phyloP scores from a whole-genome alignment of 2,113 vertebrate species.

The Ptychochromis oligacanthus region DNA sequence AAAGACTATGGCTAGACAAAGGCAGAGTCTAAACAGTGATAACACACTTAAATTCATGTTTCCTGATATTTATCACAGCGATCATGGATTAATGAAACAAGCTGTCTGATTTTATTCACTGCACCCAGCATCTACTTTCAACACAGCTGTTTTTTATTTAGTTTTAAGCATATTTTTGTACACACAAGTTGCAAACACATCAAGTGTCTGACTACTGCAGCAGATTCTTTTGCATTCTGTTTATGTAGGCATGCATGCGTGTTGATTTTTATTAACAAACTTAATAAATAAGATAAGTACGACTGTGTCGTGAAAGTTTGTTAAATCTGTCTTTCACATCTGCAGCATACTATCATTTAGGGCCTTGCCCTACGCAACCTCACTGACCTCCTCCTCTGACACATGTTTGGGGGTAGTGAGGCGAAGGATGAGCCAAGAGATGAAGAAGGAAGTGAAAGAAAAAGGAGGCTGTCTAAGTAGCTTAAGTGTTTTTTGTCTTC shows the following conservation, averaged over 20 bases:
- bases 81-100: conserved; percentile 20
- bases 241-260: background rate
- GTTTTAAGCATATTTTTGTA: conserved; percentile 16
- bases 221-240: background rate
- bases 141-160: conserved; percentile 69
- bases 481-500: conserved; percentile 73
- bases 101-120: conserved; percentile 20
- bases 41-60: background rate
- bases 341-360: conserved; percentile 12
- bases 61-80: conserved; percentile 16
- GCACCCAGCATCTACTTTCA: conserved; percentile 12
- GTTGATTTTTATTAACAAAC: background rate
- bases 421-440: conserved; percentile 53
- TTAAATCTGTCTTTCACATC: background rate
- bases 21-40: background rate
- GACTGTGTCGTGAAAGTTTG: background rate
- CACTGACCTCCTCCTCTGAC: conserved; percentile 54
- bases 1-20: background rate
- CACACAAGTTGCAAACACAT: conserved; percentile 39
- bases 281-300: background rate
- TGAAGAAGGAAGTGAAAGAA: conserved; percentile 67
- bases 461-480: conserved; percentile 59
- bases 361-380: conserved; percentile 44
- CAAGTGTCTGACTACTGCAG: conserved; percentile 22
- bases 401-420: conserved; percentile 35